These are phyloP conservation scores for Budorcas taxicolor DNA, from an alignment of 2,113 vertebrate genomes.

Conservation along the genomic window DNA sequence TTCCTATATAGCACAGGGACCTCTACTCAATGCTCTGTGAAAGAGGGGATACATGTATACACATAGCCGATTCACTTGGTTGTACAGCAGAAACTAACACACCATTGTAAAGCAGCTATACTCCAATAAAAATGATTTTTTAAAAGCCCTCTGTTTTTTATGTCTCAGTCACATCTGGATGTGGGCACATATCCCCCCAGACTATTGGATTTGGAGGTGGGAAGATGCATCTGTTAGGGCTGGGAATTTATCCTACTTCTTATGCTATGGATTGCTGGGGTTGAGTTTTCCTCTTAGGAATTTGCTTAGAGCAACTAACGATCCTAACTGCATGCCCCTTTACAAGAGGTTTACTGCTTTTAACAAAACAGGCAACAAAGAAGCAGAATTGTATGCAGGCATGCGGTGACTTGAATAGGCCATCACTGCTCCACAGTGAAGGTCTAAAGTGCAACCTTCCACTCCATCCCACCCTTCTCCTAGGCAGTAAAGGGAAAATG, in stretches of 20 bases:
- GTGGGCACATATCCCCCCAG: background rate
- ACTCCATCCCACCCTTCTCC: too few relatives aligned
- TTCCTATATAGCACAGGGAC: background rate
- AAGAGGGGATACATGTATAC: background rate
- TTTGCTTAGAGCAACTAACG: background rate
- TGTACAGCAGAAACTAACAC: background rate
- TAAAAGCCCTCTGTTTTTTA: background rate
- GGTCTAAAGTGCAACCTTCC: background rate
- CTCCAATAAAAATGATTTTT: background rate
- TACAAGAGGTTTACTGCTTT: background rate
- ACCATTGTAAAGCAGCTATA: background rate
- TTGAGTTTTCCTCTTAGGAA: background rate
- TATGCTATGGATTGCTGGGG: background rate
- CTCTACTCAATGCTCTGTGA: background rate
- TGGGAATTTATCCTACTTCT: background rate
- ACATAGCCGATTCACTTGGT: accelerated
- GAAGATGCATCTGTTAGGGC: background rate
- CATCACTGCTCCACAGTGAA: background rate
- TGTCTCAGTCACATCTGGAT: background rate
- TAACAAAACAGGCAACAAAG: background rate
- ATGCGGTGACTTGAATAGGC: background rate
- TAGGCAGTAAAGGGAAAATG: background rate
- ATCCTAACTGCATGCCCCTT: background rate
- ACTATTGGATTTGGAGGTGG: background rate
- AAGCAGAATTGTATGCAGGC: background rate